Evolutionary conservation across 2,113 vertebrate genomes (phyloP).

Genomic region (Hyperopisus bebe): DNA sequence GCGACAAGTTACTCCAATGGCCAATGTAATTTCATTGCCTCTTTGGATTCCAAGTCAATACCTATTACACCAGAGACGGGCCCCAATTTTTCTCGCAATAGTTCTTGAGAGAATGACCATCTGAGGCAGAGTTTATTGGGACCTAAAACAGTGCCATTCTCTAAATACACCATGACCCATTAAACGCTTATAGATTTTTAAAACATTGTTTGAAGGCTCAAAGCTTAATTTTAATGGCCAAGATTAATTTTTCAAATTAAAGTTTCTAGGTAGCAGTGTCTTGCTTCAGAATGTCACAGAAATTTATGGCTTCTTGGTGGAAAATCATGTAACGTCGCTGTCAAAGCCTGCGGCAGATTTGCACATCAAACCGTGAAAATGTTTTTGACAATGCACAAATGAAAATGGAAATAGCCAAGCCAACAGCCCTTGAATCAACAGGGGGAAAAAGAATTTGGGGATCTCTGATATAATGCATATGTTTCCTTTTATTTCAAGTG

Average conservation of each 20-base stretch:
- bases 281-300: not conserved
- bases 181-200: not conserved
- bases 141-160: not conserved
- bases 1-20: slow-evolving; percentile 49
- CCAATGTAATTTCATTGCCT: slow-evolving; percentile 35
- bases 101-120: not conserved
- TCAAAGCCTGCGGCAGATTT: not conserved
- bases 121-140: not conserved
- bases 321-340: not conserved
- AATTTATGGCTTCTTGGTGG: not conserved
- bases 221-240: not conserved
- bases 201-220: slow-evolving; percentile 10
- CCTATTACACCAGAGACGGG: slow-evolving; percentile 44
- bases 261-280: not conserved
- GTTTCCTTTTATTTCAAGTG: not conserved
- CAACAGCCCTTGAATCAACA: not conserved
- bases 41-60: slow-evolving; percentile 50
- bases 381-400: slow-evolving; percentile 11
- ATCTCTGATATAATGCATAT: not conserved
- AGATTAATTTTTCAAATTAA: not conserved
- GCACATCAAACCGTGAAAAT: not conserved
- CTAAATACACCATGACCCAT: not conserved
- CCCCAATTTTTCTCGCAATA: slow-evolving; percentile 45
- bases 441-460: not conserved
- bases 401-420: not conserved